Evolutionary conservation across 2,888 invertebrate genomes (phyloP), one percentile per base, ranked within the genome.

Genomic region (Cerceris ruficornis): DNA sequence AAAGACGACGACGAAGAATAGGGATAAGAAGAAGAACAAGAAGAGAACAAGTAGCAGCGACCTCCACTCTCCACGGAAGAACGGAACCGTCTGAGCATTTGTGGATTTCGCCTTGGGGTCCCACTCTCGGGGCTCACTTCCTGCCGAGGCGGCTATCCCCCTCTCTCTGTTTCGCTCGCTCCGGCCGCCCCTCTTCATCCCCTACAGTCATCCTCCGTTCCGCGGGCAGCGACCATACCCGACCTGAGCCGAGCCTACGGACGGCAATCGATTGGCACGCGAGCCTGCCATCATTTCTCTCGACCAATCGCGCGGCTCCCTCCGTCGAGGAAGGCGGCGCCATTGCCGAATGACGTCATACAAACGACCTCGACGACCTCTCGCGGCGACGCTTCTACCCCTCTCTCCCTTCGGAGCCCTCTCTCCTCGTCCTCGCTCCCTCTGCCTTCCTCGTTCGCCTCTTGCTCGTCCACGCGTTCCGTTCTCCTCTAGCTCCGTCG

Each of bases 41-140:
- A 75, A 70, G 92, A 90, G 70, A 75, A 70, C 92, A 90, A 82
- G 73, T 81, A 77, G 76, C 82, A 79, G 93, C 86, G 84, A 90
- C 93, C 93, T 94, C 93, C 88, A 87, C 87, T 89, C 91, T 86
- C 87, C 69, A 86, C 88, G 88, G 79, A 87, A 87, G 90, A 86
- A 87, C 89, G 87, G 81, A 88, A 89, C 89, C 86, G 88, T 91
- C 89, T 91, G 91, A 91, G 78, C 86, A 86, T 85, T 86, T 84
- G 87, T 87, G 72, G 85, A 82, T 82, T 86, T 82, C 64, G 82
- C 85, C 86, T 89, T 86, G 80, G 83, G 87, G 85, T 74, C 77
- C 80, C 77, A 73, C 76, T 80, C 85, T 78, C 79, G 83, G 81
- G 85, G 88, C 84, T 87, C 85, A 86, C 85, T 89, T 88, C 84